Evolutionary conservation across 2,888 invertebrate genomes (phyloP).

Genomic region (Morpho achilles): DNA sequence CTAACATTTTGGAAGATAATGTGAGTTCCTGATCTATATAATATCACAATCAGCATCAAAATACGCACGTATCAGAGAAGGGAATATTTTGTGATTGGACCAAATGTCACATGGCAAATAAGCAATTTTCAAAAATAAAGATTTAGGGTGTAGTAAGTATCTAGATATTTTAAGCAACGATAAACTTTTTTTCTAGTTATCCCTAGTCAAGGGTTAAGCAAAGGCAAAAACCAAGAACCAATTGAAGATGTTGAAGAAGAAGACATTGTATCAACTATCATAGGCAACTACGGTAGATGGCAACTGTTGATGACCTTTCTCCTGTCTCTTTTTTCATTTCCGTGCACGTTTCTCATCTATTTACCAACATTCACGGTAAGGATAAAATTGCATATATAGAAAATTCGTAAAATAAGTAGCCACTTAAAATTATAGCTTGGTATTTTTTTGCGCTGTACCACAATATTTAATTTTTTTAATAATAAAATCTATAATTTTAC

Average conservation of each 20-base stretch:
- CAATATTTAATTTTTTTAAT: too few relatives aligned
- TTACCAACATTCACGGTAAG: slow-evolving; percentile 85
- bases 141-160: too few relatives aligned
- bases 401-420: neutral
- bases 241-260: slow-evolving; percentile 62
- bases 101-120: too few relatives aligned
- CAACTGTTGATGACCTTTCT: slow-evolving; percentile 86
- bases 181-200: slow-evolving; percentile 57
- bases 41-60: too few relatives aligned
- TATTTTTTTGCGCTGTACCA: too few relatives aligned
- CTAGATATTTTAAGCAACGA: too few relatives aligned
- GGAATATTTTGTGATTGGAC: too few relatives aligned
- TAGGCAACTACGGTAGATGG: slow-evolving; percentile 89
- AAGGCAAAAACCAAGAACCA: slow-evolving; percentile 47
- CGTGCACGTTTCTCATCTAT: slow-evolving; percentile 90
- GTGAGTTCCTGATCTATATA: too few relatives aligned
- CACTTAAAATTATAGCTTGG: neutral
- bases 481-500: too few relatives aligned
- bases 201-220: slow-evolving; percentile 54
- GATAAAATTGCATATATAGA: neutral
- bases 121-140: too few relatives aligned
- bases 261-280: slow-evolving; percentile 83
- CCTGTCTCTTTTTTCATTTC: slow-evolving; percentile 86
- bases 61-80: too few relatives aligned
- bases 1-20: too few relatives aligned